These are phyloP conservation scores for Hydriomena furcata DNA, from an alignment of 2,888 invertebrate genomes.

Conservation along the genomic window DNA sequence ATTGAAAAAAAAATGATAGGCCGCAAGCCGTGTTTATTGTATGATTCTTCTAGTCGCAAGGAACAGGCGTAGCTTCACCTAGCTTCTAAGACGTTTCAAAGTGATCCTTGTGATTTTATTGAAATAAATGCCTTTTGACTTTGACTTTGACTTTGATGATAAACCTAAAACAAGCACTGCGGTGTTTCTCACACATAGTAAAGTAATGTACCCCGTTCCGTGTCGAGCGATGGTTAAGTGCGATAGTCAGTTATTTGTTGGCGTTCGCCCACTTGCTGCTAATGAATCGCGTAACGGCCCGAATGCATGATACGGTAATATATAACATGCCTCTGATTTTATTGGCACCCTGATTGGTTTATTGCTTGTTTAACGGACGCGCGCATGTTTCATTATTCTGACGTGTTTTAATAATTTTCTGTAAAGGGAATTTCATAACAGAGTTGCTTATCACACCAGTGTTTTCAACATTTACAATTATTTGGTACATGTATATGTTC, in stretches of 20 bases:
- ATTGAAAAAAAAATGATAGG: too few species aligned
- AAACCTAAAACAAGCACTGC: neutral
- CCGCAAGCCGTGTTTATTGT: too few species aligned
- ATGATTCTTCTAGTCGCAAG: too few species aligned
- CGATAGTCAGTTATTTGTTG: slow-evolving; percentile 49
- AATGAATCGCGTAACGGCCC: slow-evolving; percentile 40
- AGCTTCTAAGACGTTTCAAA: too few species aligned
- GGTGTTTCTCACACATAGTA: slow-evolving; percentile 5
- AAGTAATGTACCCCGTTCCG: slow-evolving; percentile 22
- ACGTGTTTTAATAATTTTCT: slow-evolving; percentile 16
- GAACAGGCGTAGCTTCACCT: too few species aligned
- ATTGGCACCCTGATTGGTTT: slow-evolving; percentile 35
- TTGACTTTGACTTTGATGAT: too few species aligned
- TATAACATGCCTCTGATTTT: slow-evolving; percentile 31
- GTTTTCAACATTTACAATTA: neutral
- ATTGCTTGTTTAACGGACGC: slow-evolving; percentile 30
- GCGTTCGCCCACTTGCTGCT: slow-evolving; percentile 31
- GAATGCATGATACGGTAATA: slow-evolving; percentile 24
- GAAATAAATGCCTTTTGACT: too few species aligned
- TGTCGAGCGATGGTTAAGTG: slow-evolving; percentile 38
- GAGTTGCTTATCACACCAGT: neutral
- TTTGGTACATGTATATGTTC: too few species aligned
- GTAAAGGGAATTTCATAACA: slow-evolving; percentile 3
- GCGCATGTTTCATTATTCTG: slow-evolving; percentile 27
- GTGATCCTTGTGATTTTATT: too few species aligned